Evolutionary conservation across 2,113 vertebrate species (phyloP).

Genomic region (Cryptoleucopteryx plumbea): DNA sequence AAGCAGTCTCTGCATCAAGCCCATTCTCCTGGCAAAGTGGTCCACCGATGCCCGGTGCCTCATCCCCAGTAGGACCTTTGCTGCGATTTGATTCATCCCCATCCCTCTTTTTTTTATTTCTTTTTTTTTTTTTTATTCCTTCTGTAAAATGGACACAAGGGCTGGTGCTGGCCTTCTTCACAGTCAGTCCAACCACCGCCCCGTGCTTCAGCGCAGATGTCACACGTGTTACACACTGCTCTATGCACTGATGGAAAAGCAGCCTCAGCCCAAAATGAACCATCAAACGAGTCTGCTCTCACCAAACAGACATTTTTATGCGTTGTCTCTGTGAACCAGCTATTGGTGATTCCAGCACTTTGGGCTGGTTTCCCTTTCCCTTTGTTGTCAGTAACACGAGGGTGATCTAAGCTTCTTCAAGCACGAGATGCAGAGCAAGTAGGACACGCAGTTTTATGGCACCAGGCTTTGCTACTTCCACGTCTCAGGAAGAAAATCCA

Average conservation of each 20-base stretch:
- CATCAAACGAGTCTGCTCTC: not conserved
- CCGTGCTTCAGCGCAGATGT: rapidly evolving
- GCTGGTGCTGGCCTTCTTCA: not conserved
- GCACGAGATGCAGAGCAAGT: rapidly evolving
- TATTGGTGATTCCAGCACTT: not conserved
- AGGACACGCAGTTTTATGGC: not conserved
- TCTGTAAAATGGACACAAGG: not conserved
- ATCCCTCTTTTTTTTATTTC: not conserved
- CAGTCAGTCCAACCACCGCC: rapidly evolving
- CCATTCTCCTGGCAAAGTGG: not conserved
- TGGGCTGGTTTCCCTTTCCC: not conserved
- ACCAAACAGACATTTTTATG: not conserved
- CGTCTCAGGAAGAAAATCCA: not conserved
- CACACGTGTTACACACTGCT: rapidly evolving
- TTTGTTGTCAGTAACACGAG: not conserved
- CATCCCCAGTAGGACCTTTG: not conserved
- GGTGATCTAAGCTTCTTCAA: not conserved
- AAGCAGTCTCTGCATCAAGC: not conserved
- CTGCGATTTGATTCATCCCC: not conserved
- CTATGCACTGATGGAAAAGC: not conserved
- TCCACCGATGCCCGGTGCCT: not conserved
- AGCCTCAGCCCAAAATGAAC: not conserved
- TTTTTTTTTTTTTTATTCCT: not conserved
- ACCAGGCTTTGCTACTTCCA: not conserved
- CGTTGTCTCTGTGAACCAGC: not conserved